Percentiles rank a stretch among this genome's conserved stretches.
Conservation (phyloP, 2,797 vertebrate species). For the Characodon lateralis region DNA sequence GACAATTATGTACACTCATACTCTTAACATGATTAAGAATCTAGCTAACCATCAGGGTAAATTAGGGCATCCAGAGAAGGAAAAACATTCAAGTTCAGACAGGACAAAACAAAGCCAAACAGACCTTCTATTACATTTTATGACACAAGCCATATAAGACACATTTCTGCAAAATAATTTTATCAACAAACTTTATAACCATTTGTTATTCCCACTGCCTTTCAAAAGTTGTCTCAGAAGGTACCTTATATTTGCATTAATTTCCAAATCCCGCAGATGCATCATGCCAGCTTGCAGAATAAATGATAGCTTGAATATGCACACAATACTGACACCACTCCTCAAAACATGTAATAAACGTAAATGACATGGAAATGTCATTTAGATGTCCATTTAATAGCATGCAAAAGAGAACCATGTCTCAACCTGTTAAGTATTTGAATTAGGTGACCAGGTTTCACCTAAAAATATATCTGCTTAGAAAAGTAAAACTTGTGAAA, state of each 20-base stretch:
- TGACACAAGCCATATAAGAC: conserved; percentile 38
- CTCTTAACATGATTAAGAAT: not conserved
- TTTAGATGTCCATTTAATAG: conserved; percentile 77
- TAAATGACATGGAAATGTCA: conserved; percentile 78
- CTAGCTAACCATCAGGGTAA: not conserved
- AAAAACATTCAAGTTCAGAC: not conserved
- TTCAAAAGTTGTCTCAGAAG: conserved; percentile 56
- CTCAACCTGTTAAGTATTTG: conserved; percentile 70
- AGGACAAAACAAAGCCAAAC: not conserved
- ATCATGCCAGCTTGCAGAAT: conserved; percentile 68
- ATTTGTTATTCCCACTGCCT: conserved; percentile 49
- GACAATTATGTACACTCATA: not conserved
- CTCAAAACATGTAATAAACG: conserved; percentile 65
- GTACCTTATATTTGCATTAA: conserved; percentile 69
- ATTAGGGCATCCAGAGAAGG: not conserved
- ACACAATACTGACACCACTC: conserved; percentile 61
- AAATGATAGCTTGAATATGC: conserved; percentile 66
- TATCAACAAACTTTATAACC: conserved; percentile 40
- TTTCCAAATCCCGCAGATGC: conserved; percentile 68
- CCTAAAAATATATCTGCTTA: conserved; percentile 35
- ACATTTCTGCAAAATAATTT: conserved; percentile 35
- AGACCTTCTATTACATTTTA: not conserved
- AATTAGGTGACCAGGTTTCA: conserved; percentile 49
- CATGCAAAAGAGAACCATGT: conserved; percentile 65
- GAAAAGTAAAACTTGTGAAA: conserved; percentile 39